A percentile compares a stretch with the other conserved stretches of the same genome.
Conservation (phyloP, 2,113 vertebrate species). For the Penelope pileata region DNA sequence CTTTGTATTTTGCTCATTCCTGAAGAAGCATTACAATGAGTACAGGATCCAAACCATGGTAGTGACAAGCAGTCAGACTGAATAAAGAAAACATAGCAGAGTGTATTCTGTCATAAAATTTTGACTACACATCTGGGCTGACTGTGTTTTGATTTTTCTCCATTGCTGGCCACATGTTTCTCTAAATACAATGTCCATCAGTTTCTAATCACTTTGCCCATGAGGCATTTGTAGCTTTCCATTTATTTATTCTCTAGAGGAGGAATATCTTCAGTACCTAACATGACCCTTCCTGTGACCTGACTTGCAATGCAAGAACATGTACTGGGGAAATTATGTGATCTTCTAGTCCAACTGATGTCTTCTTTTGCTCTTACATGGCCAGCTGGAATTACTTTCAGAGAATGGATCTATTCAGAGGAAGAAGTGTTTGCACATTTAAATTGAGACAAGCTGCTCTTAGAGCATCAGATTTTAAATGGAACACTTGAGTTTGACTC, state of each 20-base stretch:
- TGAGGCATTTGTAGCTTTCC: conserved; percentile 36
- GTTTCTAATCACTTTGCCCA: conserved; percentile 42
- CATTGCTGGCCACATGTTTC: conserved; percentile 37
- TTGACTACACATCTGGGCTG: conserved; percentile 48
- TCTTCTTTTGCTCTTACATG: conserved; percentile 40
- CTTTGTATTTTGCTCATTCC: not conserved
- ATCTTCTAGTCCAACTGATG: conserved; percentile 23
- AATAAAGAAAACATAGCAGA: conserved; percentile 33
- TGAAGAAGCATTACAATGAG: conserved; percentile 1
- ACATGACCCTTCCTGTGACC: conserved; percentile 42
- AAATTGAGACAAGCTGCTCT: conserved; percentile 62
- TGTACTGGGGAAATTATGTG: not conserved
- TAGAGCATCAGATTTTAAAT: conserved; percentile 39
- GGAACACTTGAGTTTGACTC: conserved; percentile 28
- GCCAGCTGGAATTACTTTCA: conserved; percentile 59
- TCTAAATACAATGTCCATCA: conserved; percentile 40
- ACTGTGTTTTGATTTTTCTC: conserved; percentile 37
- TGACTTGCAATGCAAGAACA: conserved; percentile 48
- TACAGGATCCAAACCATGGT: not conserved
- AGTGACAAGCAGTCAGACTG: not conserved
- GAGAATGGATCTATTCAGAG: conserved; percentile 50
- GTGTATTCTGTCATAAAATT: conserved; percentile 33
- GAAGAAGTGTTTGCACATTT: conserved; percentile 52
- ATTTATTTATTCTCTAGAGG: conserved; percentile 52
- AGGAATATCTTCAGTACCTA: conserved; percentile 55